Conservation (phyloP, 1,140 invertebrate genomes). For the Phenacoccus solenopsis region DNA sequence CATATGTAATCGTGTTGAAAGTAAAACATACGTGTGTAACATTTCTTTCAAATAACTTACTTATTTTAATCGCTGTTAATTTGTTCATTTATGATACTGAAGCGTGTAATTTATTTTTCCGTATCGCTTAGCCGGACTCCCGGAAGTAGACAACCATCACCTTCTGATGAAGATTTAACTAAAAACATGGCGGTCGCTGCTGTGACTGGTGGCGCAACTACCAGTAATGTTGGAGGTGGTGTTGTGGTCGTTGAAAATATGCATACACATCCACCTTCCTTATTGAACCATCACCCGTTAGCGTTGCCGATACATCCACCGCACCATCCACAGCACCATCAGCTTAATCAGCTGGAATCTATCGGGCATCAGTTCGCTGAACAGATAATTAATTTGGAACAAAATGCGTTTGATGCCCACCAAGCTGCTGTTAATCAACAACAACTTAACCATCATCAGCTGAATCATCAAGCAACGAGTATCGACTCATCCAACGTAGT, state of each 20-base stretch:
- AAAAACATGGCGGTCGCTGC: slow-evolving; percentile 36
- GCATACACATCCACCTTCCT: slow-evolving; percentile 9
- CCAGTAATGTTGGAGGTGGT: neutral
- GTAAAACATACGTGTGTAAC: no score
- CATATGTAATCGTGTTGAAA: no score
- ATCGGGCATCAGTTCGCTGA: neutral
- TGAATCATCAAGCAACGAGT: neutral
- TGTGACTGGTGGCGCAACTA: slow-evolving; percentile 11
- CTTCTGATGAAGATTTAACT: slow-evolving; percentile 66
- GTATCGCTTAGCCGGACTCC: slow-evolving; percentile 55
- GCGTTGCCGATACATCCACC: slow-evolving; percentile 20
- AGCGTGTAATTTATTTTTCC: no score
- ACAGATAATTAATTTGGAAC: neutral
- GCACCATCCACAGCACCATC: slow-evolving; percentile 17
- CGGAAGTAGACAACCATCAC: slow-evolving; percentile 80
- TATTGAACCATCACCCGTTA: slow-evolving; percentile 21
- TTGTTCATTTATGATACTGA: no score
- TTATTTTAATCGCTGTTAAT: no score
- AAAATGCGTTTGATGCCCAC: neutral
- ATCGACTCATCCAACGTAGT: slow-evolving; percentile 7
- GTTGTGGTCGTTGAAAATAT: slow-evolving; percentile 20
- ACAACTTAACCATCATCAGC: slow-evolving; percentile 7
- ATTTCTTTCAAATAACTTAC: no score
- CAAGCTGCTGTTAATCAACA: neutral
- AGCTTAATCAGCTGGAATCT: slow-evolving; percentile 3